Evolutionary conservation across 2,888 invertebrate species (phyloP).

Genomic region (Taenaris catops): DNA sequence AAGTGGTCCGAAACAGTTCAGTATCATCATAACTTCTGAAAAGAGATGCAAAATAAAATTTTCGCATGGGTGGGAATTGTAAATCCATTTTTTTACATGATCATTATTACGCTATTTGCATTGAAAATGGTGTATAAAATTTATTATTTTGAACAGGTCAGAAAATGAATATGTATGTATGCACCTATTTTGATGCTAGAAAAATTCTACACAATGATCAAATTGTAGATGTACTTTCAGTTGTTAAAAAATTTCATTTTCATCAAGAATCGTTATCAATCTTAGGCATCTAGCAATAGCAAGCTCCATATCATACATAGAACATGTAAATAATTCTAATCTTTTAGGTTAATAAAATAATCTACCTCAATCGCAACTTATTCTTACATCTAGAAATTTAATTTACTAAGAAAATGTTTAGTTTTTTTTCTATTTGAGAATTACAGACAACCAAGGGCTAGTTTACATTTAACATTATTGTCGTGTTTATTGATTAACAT

Average conservation of each 20-base stretch:
- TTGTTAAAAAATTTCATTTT: too few species aligned
- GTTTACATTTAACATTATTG: slow-evolving; percentile 35
- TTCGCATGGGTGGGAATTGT: slow-evolving; percentile 10
- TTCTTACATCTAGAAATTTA: slow-evolving; percentile 67
- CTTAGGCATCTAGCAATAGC: too few species aligned
- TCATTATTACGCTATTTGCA: neutral
- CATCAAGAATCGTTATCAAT: too few species aligned
- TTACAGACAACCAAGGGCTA: slow-evolving; percentile 45
- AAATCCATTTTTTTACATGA: neutral
- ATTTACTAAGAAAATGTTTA: slow-evolving; percentile 43
- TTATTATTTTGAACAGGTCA: too few species aligned
- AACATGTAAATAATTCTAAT: slow-evolving; percentile 74
- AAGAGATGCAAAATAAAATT: slow-evolving; percentile 6
- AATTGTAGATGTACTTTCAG: too few species aligned
- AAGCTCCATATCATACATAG: slow-evolving; percentile 61
- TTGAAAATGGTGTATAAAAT: slow-evolving; percentile 1
- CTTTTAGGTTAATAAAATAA: slow-evolving; percentile 77
- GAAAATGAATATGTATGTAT: too few species aligned
- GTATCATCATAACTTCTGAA: slow-evolving; percentile 7
- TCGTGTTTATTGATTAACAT: slow-evolving; percentile 39
- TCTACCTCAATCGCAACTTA: slow-evolving; percentile 78
- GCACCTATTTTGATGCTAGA: too few species aligned
- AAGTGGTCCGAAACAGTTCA: neutral
- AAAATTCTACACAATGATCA: too few species aligned
- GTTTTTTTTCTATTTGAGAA: slow-evolving; percentile 57